phyloP scores from a whole-genome alignment of 2,888 invertebrate genomes.

The Danaus chrysippus region DNA sequence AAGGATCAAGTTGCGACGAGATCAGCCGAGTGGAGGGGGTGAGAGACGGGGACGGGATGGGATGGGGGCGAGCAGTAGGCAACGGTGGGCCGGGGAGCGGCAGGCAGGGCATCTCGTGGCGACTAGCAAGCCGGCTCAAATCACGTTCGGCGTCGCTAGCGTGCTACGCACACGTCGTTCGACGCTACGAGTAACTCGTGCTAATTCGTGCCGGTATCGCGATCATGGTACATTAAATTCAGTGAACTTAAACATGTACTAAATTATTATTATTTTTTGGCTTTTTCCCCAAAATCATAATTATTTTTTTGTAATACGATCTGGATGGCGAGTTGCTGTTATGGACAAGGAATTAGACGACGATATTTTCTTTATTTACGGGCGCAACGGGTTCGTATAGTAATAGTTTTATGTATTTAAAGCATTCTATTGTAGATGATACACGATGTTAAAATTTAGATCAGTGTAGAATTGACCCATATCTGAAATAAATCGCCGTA shows the following conservation, averaged over 20 bases:
- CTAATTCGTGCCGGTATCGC: constrained; percentile 33
- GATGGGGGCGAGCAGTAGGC: constrained; percentile 35
- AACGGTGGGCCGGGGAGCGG: constrained; percentile 42
- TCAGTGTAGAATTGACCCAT: background rate
- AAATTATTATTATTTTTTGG: background rate
- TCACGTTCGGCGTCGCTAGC: constrained; percentile 64
- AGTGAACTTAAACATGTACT: constrained; percentile 25
- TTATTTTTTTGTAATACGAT: constrained; percentile 23
- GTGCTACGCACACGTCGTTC: constrained; percentile 53
- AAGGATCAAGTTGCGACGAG: constrained; percentile 29
- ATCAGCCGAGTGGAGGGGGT: constrained; percentile 19
- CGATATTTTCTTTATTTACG: constrained; percentile 62
- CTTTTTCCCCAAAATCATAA: background rate
- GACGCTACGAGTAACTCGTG: constrained; percentile 31
- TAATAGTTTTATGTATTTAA: constrained; percentile 28
- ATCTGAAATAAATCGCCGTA: no score
- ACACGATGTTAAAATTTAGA: constrained; percentile 15
- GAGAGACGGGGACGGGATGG: constrained; percentile 33
- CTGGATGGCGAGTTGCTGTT: constrained; percentile 54
- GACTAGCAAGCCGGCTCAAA: constrained; percentile 54
- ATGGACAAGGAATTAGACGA: constrained; percentile 65
- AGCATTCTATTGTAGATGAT: constrained; percentile 19
- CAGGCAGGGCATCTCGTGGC: constrained; percentile 48
- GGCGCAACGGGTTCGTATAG: constrained; percentile 68
- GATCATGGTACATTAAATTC: constrained; percentile 34